Percentiles rank a stretch among this genome's conserved stretches.
phyloP scores from a whole-genome alignment of 2,113 vertebrate species.

The Engraulis encrasicolus region DNA sequence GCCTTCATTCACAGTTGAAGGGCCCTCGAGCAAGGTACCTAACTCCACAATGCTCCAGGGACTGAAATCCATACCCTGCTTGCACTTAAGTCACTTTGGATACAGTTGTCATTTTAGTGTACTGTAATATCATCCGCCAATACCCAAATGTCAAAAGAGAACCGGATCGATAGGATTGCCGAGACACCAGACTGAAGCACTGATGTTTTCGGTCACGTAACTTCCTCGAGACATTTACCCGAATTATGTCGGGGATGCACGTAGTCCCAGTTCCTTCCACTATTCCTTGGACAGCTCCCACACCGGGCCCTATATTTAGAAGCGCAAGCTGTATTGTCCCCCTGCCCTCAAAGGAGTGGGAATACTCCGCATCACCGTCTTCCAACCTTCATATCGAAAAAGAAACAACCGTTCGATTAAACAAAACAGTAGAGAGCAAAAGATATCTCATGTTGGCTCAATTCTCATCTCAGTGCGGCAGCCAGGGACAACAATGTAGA shows the following conservation, averaged over 20 bases:
- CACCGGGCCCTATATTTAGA: neutral
- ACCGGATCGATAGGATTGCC: neutral
- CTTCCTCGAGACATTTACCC: neutral
- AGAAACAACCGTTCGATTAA: neutral
- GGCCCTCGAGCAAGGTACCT: too few species aligned
- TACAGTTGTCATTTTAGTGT: too few species aligned
- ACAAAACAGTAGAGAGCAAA: neutral
- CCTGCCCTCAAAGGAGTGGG: neutral
- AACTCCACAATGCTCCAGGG: too few species aligned
- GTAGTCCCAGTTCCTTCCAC: slow-evolving; percentile 17
- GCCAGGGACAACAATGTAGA: neutral
- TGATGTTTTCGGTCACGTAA: neutral
- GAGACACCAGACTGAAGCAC: neutral
- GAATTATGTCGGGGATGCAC: neutral
- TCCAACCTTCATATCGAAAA: neutral
- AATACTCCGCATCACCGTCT: neutral
- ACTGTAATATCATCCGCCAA: neutral
- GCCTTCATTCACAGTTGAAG: too few species aligned
- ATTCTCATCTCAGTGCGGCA: neutral
- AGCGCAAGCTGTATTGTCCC: slow-evolving; percentile 1
- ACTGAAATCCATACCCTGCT: too few species aligned
- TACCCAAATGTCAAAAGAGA: neutral
- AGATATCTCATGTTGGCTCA: neutral
- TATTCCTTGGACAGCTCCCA: neutral
- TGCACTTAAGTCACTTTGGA: too few species aligned